Evolutionary conservation across 2,797 vertebrate genomes (phyloP).

Genomic region (Spondyliosoma cantharus): DNA sequence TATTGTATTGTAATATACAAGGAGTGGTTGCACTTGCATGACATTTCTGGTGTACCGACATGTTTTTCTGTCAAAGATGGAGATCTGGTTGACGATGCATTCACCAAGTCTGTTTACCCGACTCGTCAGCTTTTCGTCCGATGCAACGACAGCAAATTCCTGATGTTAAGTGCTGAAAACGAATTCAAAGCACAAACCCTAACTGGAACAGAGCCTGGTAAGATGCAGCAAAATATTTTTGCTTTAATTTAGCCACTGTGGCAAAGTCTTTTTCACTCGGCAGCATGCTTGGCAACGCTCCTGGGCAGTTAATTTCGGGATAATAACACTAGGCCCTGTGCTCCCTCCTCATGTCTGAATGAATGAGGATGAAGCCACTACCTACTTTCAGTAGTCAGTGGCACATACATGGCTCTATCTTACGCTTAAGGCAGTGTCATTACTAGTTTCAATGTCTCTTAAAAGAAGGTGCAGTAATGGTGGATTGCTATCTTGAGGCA

Average conservation of each 20-base stretch:
- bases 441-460: too few relatives aligned
- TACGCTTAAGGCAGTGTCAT: too few relatives aligned
- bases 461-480: too few relatives aligned
- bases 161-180: constrained; percentile 1
- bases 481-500: too few relatives aligned
- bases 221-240: not conserved
- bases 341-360: too few relatives aligned
- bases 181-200: not conserved
- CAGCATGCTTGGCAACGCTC: too few relatives aligned
- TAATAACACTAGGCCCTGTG: too few relatives aligned
- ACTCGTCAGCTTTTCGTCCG: not conserved
- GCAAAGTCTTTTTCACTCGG: too few relatives aligned
- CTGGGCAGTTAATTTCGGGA: too few relatives aligned
- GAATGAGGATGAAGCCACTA: too few relatives aligned
- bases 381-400: too few relatives aligned
- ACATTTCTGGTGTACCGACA: not conserved
- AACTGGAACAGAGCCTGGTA: not conserved
- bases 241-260: not conserved
- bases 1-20: not conserved
- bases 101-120: fast-evolving
- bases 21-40: not conserved
- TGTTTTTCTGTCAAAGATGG: constrained; percentile 11
- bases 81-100: fast-evolving
- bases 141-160: constrained; percentile 14
- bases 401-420: too few relatives aligned